Conservation (phyloP, 2,113 vertebrate genomes). For the Nibea albiflora region DNA sequence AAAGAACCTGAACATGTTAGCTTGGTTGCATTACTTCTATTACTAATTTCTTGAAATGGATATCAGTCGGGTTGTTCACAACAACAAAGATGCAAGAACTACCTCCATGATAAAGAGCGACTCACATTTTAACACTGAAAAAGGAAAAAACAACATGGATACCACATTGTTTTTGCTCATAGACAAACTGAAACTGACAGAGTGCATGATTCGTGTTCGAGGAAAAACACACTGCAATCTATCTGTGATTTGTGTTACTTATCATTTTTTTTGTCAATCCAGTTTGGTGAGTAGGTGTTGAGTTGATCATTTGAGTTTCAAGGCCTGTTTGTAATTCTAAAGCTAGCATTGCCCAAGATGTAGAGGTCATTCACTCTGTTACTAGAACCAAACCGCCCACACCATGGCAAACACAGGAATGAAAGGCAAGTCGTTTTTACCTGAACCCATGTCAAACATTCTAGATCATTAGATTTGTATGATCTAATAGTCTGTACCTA, state of each 20-base stretch:
- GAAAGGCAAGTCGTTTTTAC: not conserved
- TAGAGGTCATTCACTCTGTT: slow-evolving; percentile 70
- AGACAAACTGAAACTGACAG: not conserved
- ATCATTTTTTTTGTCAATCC: not conserved
- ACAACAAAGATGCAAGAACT: not conserved
- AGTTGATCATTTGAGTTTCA: slow-evolving; percentile 63
- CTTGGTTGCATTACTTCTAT: not conserved
- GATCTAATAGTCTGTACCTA: not conserved
- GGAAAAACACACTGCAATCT: not conserved
- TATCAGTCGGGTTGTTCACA: not conserved
- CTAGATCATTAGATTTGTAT: not conserved
- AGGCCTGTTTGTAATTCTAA: slow-evolving; percentile 70
- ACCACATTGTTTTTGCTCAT: not conserved
- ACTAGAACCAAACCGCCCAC: slow-evolving; percentile 63
- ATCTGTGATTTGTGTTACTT: not conserved
- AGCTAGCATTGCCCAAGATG: slow-evolving; percentile 69
- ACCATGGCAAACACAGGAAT: slow-evolving; percentile 45
- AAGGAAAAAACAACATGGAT: not conserved
- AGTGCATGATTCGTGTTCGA: not conserved
- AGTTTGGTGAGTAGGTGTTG: slow-evolving; percentile 51
- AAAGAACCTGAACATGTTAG: no score
- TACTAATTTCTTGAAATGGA: not conserved
- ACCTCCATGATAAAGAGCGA: not conserved
- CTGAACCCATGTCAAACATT: slow-evolving; percentile 13
- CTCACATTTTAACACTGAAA: not conserved